phyloP scores from a whole-genome alignment of 2,888 invertebrate species.

The Gerris lacustris region DNA sequence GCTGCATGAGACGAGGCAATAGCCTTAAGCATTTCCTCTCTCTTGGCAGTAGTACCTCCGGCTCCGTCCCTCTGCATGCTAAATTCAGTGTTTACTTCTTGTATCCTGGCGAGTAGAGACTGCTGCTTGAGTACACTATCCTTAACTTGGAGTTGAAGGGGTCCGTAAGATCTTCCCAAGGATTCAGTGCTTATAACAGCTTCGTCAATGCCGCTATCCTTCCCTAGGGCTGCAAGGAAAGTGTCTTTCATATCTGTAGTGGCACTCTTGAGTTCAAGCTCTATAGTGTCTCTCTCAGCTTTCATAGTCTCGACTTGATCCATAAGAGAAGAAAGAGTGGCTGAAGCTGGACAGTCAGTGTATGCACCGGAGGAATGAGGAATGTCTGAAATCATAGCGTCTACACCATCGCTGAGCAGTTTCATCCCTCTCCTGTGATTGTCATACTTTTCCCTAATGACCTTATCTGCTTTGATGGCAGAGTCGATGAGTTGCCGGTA shows the following conservation, averaged over 20 bases:
- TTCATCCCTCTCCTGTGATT: slow-evolving; percentile 64
- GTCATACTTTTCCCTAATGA: slow-evolving; percentile 71
- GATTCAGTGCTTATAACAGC: slow-evolving; percentile 56
- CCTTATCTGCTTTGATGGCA: slow-evolving; percentile 57
- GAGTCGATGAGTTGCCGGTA: slow-evolving; percentile 87
- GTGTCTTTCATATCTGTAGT: slow-evolving; percentile 69
- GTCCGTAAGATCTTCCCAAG: slow-evolving; percentile 60
- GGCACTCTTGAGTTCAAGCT: slow-evolving; percentile 69
- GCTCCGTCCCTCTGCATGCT: slow-evolving; percentile 41
- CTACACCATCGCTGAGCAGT: slow-evolving; percentile 62
- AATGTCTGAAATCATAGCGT: slow-evolving; percentile 55
- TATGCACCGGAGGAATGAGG: slow-evolving; percentile 32
- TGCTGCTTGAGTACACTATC: slow-evolving; percentile 64
- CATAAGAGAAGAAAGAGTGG: slow-evolving; percentile 62
- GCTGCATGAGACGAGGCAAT: slow-evolving; percentile 85
- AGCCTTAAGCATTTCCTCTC: slow-evolving; percentile 70
- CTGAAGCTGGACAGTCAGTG: slow-evolving; percentile 42
- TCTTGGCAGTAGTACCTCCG: slow-evolving; percentile 49
- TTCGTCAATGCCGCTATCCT: slow-evolving; percentile 68
- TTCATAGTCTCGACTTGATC: slow-evolving; percentile 74
- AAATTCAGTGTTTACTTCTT: slow-evolving; percentile 48
- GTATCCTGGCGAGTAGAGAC: slow-evolving; percentile 52
- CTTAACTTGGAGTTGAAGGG: slow-evolving; percentile 63
- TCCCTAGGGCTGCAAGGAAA: slow-evolving; percentile 57
- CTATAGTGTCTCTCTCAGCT: slow-evolving; percentile 78